Base-by-base conservation (phyloP, 2,113 vertebrate genomes). In the Brachyhypopomus gauderio region DNA sequence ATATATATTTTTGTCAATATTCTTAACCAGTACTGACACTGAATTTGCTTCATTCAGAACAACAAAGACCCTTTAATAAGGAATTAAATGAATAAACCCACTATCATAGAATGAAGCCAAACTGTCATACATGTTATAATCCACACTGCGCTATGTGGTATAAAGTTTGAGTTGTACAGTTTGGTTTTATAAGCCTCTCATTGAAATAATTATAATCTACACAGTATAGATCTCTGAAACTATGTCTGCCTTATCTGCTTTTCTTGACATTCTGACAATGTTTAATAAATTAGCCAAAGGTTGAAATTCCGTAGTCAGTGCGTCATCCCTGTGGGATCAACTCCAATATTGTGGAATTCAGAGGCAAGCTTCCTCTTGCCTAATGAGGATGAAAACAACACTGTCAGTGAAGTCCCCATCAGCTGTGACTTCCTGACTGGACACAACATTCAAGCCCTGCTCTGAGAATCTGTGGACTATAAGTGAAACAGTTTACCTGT, bases 381-480 rank as follows among this genome's bases (percentile, higher is more conserved):
- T 89, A 82, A 90, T 30, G 3, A 80, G 87, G 86, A 91, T 89
- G 77, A 87, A 88, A 92, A 90, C 91, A 91, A 91, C 89, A 84
- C 87, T 84, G 88, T 89, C 87, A 88, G 84, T 23, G 5, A 80
- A 88, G 81, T 79, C 72, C 12, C 73, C 81, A 85, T 3, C 71
- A 63, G 59, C 41, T 56, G 83, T 67, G 80, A 86, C 84, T 88
- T 92, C 89, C 90, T 91, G 87, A 84, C 77, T 73, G 22, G 36
- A 41, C 22, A 5, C 55, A 36, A 9, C 19, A 34, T 3, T 20
- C 16, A 27, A 41, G 45, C 16, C 55, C 48, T 56, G 25, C 56
- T 62, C 56, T 17, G 48, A 76, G 58, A 86, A 77, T 76, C 74
- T 78, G 55, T 81, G 69, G 58, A 63, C 70, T 79, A 52, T 27